Evolutionary conservation across 2,113 vertebrate species (phyloP), one percentile per base, ranked within the genome.

Genomic region (Columba janthina): DNA sequence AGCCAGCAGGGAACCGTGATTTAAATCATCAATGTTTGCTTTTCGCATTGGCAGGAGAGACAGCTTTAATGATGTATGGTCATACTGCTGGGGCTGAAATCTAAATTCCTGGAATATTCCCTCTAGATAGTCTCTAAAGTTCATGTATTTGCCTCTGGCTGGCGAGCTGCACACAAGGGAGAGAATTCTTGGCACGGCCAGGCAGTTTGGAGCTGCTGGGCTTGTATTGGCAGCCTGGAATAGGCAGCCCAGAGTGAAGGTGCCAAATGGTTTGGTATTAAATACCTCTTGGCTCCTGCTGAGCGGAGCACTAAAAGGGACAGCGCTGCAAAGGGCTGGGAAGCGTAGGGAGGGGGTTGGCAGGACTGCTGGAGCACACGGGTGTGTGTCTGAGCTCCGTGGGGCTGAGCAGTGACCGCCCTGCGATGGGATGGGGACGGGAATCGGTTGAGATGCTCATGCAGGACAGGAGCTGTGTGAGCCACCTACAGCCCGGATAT

Each of bases 1-100:
- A 92, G 80, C 40, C 89, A 58, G 80, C 8, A 50, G 86, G 73
- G 95, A 92, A 7, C 57, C 0, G 1, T 62, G 77, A 91, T 95
- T 95, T 95, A 96, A 96, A 96, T 97, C 92, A 94, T 48, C 15
- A 4, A 75, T 96, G 93, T 96, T 97, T 96, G 80, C 94, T 94
- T 96, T 96, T 73, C 8, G 17, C 86, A 78, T 65, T 91, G 94
- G 86, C 91, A 95, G 93, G 51, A 94, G 83, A 90, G 77, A 91
- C 86, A 94, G 91, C 84, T 92, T 95, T 93, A 87, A 89, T 96
- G 96, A 96, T 94, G 77, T 90, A 97, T 53, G 61, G 73, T 53
- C 80, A 53, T 92, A 75, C 73, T 60, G 76, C 80, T 80, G 88
- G 0, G 1, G 83, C 88, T 87, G 54, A 90, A 95, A 93, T 81